Evolutionary conservation across 2,113 vertebrate species (phyloP), one percentile per base, ranked within the genome.

Genomic region (Pseudopipra pipra): DNA sequence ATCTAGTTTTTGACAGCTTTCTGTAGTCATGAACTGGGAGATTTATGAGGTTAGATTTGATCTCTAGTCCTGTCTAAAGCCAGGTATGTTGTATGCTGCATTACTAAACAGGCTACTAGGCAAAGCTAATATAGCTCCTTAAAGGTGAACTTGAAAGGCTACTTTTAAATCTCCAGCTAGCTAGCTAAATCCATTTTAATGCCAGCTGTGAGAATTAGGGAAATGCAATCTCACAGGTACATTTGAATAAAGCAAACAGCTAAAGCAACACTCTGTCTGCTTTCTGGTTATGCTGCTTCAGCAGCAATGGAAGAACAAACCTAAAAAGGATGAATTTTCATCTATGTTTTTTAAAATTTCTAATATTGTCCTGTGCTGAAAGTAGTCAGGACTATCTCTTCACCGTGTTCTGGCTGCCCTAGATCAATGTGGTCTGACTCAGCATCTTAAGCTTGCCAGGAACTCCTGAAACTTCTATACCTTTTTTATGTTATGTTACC

Each of bases 41-140:
- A 97, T 97, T 97, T 96, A 97, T 97, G 92, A 97, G 94, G 62
- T 93, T 96, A 95, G 90, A 95, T 95, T 93, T 97, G 92, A 96
- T 97, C 93, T 96, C 92, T 89, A 94, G 95, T 93, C 81, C 90
- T 85, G 86, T 96, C 78, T 92, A 93, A 96, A 93, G 77, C 85
- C 88, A 93, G 82, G 79, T 89, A 72, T 66, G 90, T 63, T 92
- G 68, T 21, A 90, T 49, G 81, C 74, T 94, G 94, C 87, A 97
- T 97, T 87, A 93, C 93, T 96, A 95, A 96, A 59, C 71, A 97
- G 78, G 37, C 87, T 85, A 89, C 87, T 63, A 92, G 80, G 72
- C 61, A 95, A 72, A 95, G 63, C 91, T 96, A 96, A 95, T 95
- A 89, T 7, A 96, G 70, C 67, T 91, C 93, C 76, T 80, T 83